Base-by-base conservation (phyloP, 2,888 invertebrate species). In the Disparrhopalites patrizii region DNA sequence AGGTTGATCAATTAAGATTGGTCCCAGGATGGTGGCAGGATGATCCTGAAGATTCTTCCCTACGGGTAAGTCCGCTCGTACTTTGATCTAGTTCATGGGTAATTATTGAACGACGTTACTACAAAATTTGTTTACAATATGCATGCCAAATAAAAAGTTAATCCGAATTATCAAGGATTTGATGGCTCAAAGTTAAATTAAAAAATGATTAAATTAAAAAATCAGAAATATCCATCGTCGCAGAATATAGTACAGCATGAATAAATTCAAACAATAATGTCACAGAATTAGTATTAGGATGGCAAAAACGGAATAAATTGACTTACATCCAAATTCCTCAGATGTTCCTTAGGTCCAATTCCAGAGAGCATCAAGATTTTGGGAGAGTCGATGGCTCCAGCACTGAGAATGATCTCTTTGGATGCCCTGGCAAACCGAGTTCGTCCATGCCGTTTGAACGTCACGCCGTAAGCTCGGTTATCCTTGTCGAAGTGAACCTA, bases 321-420 rank as follows among this genome's bases (percentile, higher is more conserved):
- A 52, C 18, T 20, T 47, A 66, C 65, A 27, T 43, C 43, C 1
- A 67, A 10, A 3, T 50, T 10, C 31, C 55, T 20, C 8, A 73
- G 40, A 62, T 73, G 69, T 1, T 67, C 25, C 43, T 65, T 63
- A 1, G 69, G 68, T 1, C 72, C 70, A 2, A 71, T 64, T 40
- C 71, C 71, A 18, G 64, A 66, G 1, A 71, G 38, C 64, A 69
- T 63, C 1, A 72, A 28, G 2, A 70, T 23, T 56, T 99, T 97
- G 0, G 98, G 93, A 0, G 95, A 90, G 78, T 95, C 96, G 0
- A 99, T 85, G 0, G 96, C 85, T 0, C 98, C 98, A 0, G 89
- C 93, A 1, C 92, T 91, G 1, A 98, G 77, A 54, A 98, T 89
- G 0, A 98, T 89, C 79, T 94, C 94, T 77, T 90, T 93, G 36